A percentile compares a stretch with the other conserved stretches of the same genome.
phyloP scores from a whole-genome alignment of 2,113 vertebrate species.

The Saguinus midas region DNA sequence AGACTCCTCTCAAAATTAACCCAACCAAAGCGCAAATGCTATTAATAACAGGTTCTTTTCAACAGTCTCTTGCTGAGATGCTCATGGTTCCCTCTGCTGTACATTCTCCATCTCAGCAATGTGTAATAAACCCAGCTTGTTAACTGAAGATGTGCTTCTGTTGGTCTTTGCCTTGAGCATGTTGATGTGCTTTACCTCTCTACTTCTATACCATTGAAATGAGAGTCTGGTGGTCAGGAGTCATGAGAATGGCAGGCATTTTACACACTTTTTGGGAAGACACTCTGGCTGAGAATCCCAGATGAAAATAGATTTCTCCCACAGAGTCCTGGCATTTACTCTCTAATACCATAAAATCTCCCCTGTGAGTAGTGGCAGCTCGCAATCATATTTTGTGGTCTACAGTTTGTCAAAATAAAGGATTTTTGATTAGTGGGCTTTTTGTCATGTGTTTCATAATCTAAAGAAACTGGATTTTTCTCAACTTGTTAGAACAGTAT shows the following conservation, averaged over 20 bases:
- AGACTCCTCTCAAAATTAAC: not conserved
- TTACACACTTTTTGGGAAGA: not conserved
- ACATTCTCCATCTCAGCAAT: not conserved
- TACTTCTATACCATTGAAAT: not conserved
- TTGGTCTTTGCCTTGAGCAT: not conserved
- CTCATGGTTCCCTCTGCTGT: not conserved
- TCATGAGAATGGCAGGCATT: not conserved
- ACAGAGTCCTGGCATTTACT: not conserved
- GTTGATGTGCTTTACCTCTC: not conserved
- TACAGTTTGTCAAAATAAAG: conserved; percentile 48
- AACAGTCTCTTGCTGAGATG: not conserved
- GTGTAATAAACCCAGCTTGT: not conserved
- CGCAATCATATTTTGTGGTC: conserved; percentile 41
- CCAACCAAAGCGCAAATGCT: not conserved
- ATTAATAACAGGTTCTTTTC: not conserved
- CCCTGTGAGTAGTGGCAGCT: not conserved
- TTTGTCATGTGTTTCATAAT: conserved; percentile 22
- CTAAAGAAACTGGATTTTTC: conserved; percentile 8
- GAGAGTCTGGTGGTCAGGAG: not conserved
- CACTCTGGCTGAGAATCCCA: not conserved
- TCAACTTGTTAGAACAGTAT: not conserved
- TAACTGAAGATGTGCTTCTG: not conserved
- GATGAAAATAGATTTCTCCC: conserved; percentile 27
- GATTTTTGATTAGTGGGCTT: conserved; percentile 46
- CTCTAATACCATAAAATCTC: not conserved